Evolutionary conservation across 64 coral and sea anemone genomes (phyloP), one percentile per base, ranked within the genome.

Genomic region (Montipora capricornis): DNA sequence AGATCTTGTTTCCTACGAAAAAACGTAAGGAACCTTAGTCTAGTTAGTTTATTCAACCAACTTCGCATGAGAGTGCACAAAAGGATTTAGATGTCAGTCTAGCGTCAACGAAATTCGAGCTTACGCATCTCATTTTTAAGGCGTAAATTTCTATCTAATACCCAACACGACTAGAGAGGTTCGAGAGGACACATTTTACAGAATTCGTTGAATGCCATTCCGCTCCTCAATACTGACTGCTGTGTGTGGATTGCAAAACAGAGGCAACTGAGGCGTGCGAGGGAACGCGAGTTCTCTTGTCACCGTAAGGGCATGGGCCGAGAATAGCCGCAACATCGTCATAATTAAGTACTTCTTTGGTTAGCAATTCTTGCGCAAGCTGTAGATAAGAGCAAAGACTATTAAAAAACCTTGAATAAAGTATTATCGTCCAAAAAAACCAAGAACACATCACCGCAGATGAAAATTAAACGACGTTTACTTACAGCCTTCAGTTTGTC

Each of bases 331-430:
- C 93, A 64, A 97, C 81, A 49, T 97, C 96, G 74, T 97, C 96
- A 44, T 97, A 97, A 73, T 95, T 97, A 0, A 97, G 96, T 15
- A 97, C 96, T 76, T 97, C 96, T 44, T 95, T 97, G 52, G 75
- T 68, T 17, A 97, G 74, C 3, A 97, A 89, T 78, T 86, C 93
- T 24, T 95, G 69, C 17, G 96, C 89, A 15, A 97, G 84, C 96
- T 97, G 84, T 73, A 17, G 24, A 75, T 37, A 60, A 52, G 14
- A 92, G 49, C 46, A 49, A 76, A 76, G 46, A 13, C 24, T 37
- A 37, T 37, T 37, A 37, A 37, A 37, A 47, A 76, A 29, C 37
- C 2, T 73, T 26, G 26, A 26, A 8, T 67, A 14, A 67, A 14
- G n/a, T 14, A 67, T 4, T 37, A 37, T 37, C 37, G 2, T 37